Evolutionary conservation across 2,797 vertebrate genomes (phyloP).

Genomic region (Malurus splendens): DNA sequence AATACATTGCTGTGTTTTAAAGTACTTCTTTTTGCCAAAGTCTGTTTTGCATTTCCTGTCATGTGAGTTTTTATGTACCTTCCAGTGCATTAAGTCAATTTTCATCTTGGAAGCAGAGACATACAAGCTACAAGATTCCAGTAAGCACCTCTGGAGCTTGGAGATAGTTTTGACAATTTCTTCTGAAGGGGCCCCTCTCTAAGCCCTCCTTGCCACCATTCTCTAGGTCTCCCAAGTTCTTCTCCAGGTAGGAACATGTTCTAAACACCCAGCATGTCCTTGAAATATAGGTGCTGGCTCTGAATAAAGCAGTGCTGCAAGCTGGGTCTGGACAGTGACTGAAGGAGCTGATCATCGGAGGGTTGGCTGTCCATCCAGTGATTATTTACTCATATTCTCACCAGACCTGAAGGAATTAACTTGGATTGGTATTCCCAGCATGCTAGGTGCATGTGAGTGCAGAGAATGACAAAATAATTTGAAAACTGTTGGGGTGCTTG

Average conservation of each 20-base stretch:
- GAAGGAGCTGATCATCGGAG: background rate
- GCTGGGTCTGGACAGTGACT: background rate
- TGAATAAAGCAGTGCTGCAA: background rate
- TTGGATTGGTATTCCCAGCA: background rate
- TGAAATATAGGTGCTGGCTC: background rate
- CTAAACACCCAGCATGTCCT: background rate
- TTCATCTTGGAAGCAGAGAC: background rate
- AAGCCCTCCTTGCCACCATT: background rate
- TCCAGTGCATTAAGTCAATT: background rate
- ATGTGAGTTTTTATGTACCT: constrained; percentile 12
- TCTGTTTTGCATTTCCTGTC: constrained; percentile 36
- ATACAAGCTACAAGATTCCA: background rate
- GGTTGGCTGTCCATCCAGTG: rapidly evolving
- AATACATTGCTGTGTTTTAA: background rate
- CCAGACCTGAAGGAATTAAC: background rate
- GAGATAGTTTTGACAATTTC: background rate
- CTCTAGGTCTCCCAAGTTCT: background rate
- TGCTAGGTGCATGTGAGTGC: rapidly evolving
- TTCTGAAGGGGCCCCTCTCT: background rate
- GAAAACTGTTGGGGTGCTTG: background rate
- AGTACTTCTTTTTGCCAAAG: background rate
- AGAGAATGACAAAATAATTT: background rate
- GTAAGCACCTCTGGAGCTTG: background rate
- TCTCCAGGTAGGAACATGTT: background rate
- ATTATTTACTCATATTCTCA: rapidly evolving